Evolutionary conservation across 2,113 vertebrate species (phyloP).

Genomic region (Pangasianodon gigas): DNA sequence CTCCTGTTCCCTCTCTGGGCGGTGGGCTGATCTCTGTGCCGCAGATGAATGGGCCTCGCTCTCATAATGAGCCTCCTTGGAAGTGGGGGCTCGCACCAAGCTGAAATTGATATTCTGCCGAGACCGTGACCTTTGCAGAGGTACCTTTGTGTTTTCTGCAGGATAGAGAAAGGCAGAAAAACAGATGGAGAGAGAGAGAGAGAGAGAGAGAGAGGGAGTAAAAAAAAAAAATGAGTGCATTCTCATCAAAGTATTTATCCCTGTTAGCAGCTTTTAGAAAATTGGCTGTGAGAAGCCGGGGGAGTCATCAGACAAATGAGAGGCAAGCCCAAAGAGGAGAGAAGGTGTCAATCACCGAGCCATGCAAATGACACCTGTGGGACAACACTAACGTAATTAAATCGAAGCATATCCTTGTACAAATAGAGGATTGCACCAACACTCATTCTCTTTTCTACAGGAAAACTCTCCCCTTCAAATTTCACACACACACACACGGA

Average conservation of each 20-base stretch:
- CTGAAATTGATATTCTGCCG: conserved; percentile 80
- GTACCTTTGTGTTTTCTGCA: conserved; percentile 88
- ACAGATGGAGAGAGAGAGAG: conserved; percentile 57
- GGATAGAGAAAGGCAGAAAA: conserved; percentile 39
- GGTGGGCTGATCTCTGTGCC: conserved; percentile 65
- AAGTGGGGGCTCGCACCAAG: conserved; percentile 74
- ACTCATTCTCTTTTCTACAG: conserved; percentile 54
- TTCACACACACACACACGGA: not conserved
- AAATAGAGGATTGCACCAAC: conserved; percentile 14
- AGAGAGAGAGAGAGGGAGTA: conserved; percentile 41
- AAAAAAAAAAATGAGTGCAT: conserved; percentile 41
- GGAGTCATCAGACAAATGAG: conserved; percentile 55
- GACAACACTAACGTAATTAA: conserved; percentile 48
- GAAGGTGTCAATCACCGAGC: conserved; percentile 49
- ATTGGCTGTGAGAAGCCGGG: conserved; percentile 14
- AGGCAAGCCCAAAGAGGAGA: conserved; percentile 47
- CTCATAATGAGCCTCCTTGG: conserved; percentile 83
- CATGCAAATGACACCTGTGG: conserved; percentile 47
- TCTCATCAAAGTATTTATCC: conserved; percentile 56
- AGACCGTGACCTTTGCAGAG: conserved; percentile 82
- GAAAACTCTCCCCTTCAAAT: conserved; percentile 5
- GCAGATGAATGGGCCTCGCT: conserved; percentile 72
- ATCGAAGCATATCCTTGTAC: conserved; percentile 9
- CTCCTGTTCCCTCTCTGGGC: conserved; percentile 63
- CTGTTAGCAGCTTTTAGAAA: conserved; percentile 55